phyloP scores from a whole-genome alignment of 2,888 invertebrate species.

The Drosophila imparisetae region DNA sequence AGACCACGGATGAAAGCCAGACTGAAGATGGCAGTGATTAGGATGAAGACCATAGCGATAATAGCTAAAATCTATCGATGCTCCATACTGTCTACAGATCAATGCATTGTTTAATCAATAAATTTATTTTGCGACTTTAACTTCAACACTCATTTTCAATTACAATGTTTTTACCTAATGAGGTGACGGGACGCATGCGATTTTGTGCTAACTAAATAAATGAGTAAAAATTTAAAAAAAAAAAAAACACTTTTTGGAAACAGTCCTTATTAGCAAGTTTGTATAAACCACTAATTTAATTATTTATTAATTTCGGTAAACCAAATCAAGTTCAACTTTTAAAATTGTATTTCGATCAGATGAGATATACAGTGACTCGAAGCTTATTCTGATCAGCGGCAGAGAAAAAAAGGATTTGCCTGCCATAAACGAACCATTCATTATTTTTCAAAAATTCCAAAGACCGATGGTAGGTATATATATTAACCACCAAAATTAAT shows the following conservation, averaged over 20 bases:
- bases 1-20: constrained; percentile 7
- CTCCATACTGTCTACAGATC: background rate
- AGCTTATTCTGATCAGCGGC: too few species aligned
- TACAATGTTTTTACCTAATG: background rate
- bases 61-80: background rate
- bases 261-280: background rate
- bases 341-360: background rate
- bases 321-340: background rate
- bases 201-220: background rate
- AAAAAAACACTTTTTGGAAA: background rate
- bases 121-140: constrained; percentile 5
- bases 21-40: background rate
- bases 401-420: too few species aligned
- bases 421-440: too few species aligned
- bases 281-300: background rate
- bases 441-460: too few species aligned
- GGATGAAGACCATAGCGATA: background rate
- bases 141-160: background rate
- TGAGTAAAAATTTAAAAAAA: too few species aligned
- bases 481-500: too few species aligned
- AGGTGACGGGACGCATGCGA: background rate
- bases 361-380: too few species aligned
- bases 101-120: constrained; percentile 5
- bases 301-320: background rate
- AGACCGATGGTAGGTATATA: too few species aligned